Base-by-base conservation (phyloP, 2,888 invertebrate species). In the Chymomyza fuscimana region DNA sequence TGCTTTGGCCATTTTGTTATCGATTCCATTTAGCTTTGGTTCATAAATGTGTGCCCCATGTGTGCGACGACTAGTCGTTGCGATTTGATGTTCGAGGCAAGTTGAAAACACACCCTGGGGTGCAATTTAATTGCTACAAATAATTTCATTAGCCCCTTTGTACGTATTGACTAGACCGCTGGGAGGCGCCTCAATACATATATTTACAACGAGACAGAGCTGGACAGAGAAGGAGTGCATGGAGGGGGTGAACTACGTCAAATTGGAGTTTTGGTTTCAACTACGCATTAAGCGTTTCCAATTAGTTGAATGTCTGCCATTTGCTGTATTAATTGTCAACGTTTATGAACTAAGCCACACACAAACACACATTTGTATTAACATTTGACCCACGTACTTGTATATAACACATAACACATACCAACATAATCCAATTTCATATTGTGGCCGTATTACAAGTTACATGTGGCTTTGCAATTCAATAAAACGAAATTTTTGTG, bases 271-370 rank as follows among this genome's bases (percentile, higher is more conserved):
- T 76, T 75, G 77, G 74, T 66, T 84, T 84, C 72, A 29, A 76
- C 76, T 75, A 74, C 73, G 67, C 78, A 85, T 78, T 88, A 85
- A 82, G 77, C 83, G 78, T 74, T 85, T 86, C 86, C 87, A 85
- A 85, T 85, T 85, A 87, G 89, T 77, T 73, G 73, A 85, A 88
- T 87, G 75, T 73, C 76, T 65, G 76, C 73, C 81, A 85, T 82
- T 87, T 80, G 72, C 80, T 69, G 72, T 72, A 88, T 80, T 85
- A 85, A 88, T 86, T 88, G 89, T 87, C 79, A 87, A 75, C 89
- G 83, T 74, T 87, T 88, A 87, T 83, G 85, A 88, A 77, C 74
- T 88, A 75, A 84, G 63, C 25, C 25, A 4, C 25, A 25, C 66
- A 71, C 29, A 7, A 4, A 58, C 64, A 56, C 66, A 67, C 40